phyloP scores from a whole-genome alignment of 37 sponge, comb jelly and placozoan genomes.

The Lycopodina hypogea region DNA sequence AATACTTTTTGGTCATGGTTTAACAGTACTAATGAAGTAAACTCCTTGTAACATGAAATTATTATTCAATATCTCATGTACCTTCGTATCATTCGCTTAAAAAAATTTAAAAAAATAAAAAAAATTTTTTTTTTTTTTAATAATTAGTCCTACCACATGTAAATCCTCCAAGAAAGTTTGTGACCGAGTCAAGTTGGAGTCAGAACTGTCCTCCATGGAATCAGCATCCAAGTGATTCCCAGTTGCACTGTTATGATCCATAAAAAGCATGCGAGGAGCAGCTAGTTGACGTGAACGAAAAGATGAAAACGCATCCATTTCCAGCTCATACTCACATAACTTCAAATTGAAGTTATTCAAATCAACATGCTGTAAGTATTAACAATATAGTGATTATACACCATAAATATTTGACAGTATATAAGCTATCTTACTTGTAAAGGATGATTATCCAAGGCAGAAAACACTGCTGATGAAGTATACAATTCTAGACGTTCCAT shows the following conservation, averaged over 20 bases:
- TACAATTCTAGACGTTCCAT: slow-evolving; percentile 60
- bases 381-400: too few relatives aligned
- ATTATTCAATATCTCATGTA: too few relatives aligned
- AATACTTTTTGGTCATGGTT: too few relatives aligned
- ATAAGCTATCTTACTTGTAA: slow-evolving; percentile 54
- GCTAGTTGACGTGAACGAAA: slow-evolving; percentile 77
- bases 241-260: slow-evolving; percentile 27
- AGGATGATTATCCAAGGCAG: slow-evolving; percentile 49
- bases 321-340: slow-evolving; percentile 69
- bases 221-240: background rate
- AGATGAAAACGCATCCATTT: slow-evolving; percentile 69
- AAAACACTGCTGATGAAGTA: slow-evolving; percentile 69
- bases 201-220: background rate
- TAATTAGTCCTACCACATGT: slow-evolving; percentile 4
- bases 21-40: too few relatives aligned
- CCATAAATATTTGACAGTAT: background rate
- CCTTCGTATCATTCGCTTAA: too few relatives aligned
- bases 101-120: too few relatives aligned
- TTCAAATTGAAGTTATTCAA: slow-evolving; percentile 69
- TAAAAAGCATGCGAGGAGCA: slow-evolving; percentile 49
- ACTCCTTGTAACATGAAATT: too few relatives aligned
- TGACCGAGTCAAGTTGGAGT: background rate
- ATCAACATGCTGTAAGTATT: slow-evolving; percentile 42
- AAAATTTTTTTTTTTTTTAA: too few relatives aligned
- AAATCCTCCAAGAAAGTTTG: slow-evolving; percentile 18